Evolutionary conservation across 2,888 invertebrate species (phyloP), one percentile per base, ranked within the genome.

Genomic region (Sialis lutaria): DNA sequence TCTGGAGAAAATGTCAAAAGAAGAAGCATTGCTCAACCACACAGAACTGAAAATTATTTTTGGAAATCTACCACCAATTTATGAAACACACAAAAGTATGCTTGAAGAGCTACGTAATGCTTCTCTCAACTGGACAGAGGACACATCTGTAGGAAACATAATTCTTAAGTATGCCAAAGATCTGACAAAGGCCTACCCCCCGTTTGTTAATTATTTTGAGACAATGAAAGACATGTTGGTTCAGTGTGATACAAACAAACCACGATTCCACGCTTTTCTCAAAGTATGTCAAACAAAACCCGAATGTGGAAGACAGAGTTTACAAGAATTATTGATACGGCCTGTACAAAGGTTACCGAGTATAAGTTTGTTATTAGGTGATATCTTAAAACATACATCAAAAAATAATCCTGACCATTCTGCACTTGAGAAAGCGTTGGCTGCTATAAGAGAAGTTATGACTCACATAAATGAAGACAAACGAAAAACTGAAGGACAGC

Each of bases 391-490:
- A 65, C 84, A 91, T 64, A 96, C 97, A 37, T 75, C 76, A 57
- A 84, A 85, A 64, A 79, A 71, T 58, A 91, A 92, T 70, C 77
- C 84, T n/a, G 96, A 96, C 70, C 79, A 88, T 67, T 68, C 71
- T 49, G 82, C 84, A 55, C 69, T 96, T 57, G 87, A 86, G 61
- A 75, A 84, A 62, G 91, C 95, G 47, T 72, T 93, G 55, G 84
- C 80, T 57, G 82, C 85, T 53, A 79, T 96, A 58, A 84, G 89
- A 61, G 87, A 91, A 70, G 92, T 95, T 40, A 89, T 92, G 82
- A 86, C 86, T 56, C 87, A 91, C 63, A 93, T 98, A 56, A 98
- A 98, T 67, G 96, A 97, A 70, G 93, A 95, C 67, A 96, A 95
- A 66, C 74, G 95, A 57, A 89, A 87, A 71, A 92, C 95, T 1